Evolutionary conservation across 1,140 invertebrate genomes (phyloP).

Genomic region (Heliconius himera): DNA sequence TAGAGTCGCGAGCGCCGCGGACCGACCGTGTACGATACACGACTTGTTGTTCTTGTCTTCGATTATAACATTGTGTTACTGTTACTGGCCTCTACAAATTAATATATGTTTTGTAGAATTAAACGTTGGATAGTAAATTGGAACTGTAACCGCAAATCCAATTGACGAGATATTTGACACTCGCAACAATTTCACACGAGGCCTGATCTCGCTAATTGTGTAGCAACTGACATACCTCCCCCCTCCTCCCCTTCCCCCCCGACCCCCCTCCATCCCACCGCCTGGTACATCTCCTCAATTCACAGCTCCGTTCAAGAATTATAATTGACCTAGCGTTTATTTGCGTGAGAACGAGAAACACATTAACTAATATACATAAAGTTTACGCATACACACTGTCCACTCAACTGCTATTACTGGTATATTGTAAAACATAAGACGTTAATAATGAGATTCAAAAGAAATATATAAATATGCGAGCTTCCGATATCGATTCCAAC

Average conservation of each 20-base stretch:
- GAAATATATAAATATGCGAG: not conserved
- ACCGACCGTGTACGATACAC: not conserved
- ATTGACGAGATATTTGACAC: slow-evolving; percentile 24
- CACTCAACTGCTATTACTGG: not conserved
- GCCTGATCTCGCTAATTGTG: slow-evolving; percentile 32
- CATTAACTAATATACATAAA: slow-evolving; percentile 15
- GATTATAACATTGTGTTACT: not conserved
- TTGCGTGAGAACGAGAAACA: slow-evolving; percentile 43
- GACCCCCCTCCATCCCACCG: not conserved
- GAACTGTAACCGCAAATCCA: not conserved
- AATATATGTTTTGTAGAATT: not conserved
- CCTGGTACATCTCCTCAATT: slow-evolving; percentile 15
- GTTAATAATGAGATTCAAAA: not conserved
- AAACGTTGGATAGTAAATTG: not conserved
- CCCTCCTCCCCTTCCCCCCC: not conserved
- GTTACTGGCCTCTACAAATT: not conserved
- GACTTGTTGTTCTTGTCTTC: not conserved
- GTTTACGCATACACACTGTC: not conserved
- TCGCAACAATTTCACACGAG: slow-evolving; percentile 28
- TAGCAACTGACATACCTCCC: not conserved
- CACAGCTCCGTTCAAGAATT: slow-evolving; percentile 38
- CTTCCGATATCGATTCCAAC: not conserved
- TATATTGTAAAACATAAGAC: not conserved
- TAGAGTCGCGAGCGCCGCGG: not conserved
- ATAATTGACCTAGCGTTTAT: slow-evolving; percentile 43